Evolutionary conservation across 2,888 invertebrate species (phyloP).

Genomic region (Lomographa bimaculata): DNA sequence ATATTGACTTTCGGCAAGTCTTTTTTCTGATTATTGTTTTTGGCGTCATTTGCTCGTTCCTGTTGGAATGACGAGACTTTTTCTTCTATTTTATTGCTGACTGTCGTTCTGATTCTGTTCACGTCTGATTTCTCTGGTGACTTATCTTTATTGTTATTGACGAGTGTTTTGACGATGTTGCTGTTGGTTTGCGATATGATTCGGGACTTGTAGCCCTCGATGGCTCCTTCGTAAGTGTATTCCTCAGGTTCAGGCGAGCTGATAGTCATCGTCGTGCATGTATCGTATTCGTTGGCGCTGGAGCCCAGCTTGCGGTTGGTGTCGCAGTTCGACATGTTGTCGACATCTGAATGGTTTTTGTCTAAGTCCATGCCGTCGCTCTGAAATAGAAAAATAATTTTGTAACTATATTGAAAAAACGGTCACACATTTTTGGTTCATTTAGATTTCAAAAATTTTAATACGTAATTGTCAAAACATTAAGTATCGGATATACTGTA

Average conservation of each 20-base stretch:
- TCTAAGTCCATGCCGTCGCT: slow-evolving; percentile 85
- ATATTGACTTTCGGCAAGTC: slow-evolving; percentile 92
- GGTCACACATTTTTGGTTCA: too few species aligned
- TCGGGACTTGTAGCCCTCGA: slow-evolving; percentile 92
- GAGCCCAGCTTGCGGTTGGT: slow-evolving; percentile 76
- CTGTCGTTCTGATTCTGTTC: slow-evolving; percentile 75
- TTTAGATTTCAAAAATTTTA: too few species aligned
- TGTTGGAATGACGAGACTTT: slow-evolving; percentile 85
- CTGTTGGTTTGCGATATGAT: slow-evolving; percentile 85
- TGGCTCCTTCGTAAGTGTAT: slow-evolving; percentile 94
- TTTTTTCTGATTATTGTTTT: slow-evolving; percentile 77
- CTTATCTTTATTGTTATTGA: slow-evolving; percentile 74
- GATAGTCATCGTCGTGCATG: slow-evolving; percentile 86
- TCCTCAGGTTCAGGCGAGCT: slow-evolving; percentile 89
- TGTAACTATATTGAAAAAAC: too few species aligned
- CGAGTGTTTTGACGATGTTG: slow-evolving; percentile 70
- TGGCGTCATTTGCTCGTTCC: slow-evolving; percentile 68
- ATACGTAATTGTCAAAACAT: too few species aligned
- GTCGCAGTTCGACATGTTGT: slow-evolving; percentile 74
- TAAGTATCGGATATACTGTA: too few species aligned
- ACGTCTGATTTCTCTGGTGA: slow-evolving; percentile 68
- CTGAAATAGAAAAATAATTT: slow-evolving; percentile 50
- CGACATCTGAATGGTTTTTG: slow-evolving; percentile 80
- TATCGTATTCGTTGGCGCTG: slow-evolving; percentile 86
- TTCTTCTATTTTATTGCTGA: slow-evolving; percentile 85